phyloP scores from a whole-genome alignment of 2,797 vertebrate species.

The Paguma larvata region DNA sequence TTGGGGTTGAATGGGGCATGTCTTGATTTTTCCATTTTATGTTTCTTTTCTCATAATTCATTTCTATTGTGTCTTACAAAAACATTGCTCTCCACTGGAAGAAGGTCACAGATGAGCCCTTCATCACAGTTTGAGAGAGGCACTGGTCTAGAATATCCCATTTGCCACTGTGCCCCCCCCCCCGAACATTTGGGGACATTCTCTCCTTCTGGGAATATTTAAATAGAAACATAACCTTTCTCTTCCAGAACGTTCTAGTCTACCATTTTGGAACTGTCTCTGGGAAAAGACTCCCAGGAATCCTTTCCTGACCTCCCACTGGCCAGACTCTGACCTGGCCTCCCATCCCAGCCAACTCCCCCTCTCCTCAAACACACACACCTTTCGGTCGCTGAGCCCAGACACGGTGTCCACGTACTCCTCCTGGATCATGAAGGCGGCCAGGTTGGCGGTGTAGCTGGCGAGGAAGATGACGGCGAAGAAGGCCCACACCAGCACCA shows the following conservation, averaged over 20 bases:
- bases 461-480: constrained; percentile 98
- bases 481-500: constrained; percentile 98
- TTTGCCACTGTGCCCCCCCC: neutral
- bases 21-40: constrained; percentile 34
- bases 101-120: neutral
- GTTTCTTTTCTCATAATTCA: neutral
- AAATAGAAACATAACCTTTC: neutral
- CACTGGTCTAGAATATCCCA: neutral
- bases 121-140: neutral
- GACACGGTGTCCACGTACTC: constrained; percentile 98
- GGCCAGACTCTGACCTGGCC: neutral
- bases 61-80: constrained; percentile 1
- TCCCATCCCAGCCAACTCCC: neutral
- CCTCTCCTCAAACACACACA: constrained; percentile 75
- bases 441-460: constrained; percentile 98
- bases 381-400: constrained; percentile 97
- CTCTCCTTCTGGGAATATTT: neutral
- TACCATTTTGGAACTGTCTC: neutral
- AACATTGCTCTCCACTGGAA: neutral
- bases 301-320: accelerated
- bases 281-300: neutral
- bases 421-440: constrained; percentile 98
- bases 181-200: neutral
- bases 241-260: neutral
- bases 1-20: neutral